Conservation (phyloP, 2,797 vertebrate species). For the Chlorospingus semifuscus region DNA sequence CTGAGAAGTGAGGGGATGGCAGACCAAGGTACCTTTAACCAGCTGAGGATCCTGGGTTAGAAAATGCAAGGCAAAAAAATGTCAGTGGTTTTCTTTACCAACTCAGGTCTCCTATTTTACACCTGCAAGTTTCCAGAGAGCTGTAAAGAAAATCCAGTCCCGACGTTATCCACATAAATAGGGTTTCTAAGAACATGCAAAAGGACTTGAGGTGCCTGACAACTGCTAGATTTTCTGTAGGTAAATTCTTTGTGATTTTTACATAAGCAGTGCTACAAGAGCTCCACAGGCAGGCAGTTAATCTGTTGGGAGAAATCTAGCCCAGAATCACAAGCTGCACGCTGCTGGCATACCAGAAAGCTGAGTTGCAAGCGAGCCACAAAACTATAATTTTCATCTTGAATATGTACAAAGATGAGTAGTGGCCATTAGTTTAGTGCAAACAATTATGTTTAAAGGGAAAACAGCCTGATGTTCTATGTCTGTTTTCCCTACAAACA, state of each 20-base stretch:
- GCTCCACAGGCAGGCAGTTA: slow-evolving; percentile 29
- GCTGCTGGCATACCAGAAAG: slow-evolving; percentile 59
- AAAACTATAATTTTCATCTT: slow-evolving; percentile 46
- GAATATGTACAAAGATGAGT: slow-evolving; percentile 45
- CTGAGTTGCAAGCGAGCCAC: slow-evolving; percentile 50
- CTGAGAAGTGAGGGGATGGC: background rate
- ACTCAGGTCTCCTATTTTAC: slow-evolving; percentile 31
- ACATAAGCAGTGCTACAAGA: background rate
- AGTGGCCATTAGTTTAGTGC: slow-evolving; percentile 51
- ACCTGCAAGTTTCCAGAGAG: background rate
- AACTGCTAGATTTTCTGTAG: slow-evolving; percentile 45
- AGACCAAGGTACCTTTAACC: slow-evolving; percentile 12
- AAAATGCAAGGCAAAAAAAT: background rate
- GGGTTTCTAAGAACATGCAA: background rate
- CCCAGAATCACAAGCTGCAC: slow-evolving; percentile 29
- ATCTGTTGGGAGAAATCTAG: slow-evolving; percentile 33
- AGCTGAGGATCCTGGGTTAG: background rate
- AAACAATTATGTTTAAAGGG: slow-evolving; percentile 61
- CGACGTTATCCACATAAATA: background rate
- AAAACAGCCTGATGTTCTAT: slow-evolving; percentile 46
- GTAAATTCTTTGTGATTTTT: slow-evolving; percentile 47
- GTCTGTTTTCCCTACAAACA: slow-evolving; percentile 63
- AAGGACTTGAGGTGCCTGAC: slow-evolving; percentile 28
- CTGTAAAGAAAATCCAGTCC: slow-evolving; percentile 5
- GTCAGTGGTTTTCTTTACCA: background rate